Percentiles rank a stretch among this genome's conserved stretches.
phyloP scores from a whole-genome alignment of 2,113 vertebrate genomes.

The Crotophaga sulcirostris region DNA sequence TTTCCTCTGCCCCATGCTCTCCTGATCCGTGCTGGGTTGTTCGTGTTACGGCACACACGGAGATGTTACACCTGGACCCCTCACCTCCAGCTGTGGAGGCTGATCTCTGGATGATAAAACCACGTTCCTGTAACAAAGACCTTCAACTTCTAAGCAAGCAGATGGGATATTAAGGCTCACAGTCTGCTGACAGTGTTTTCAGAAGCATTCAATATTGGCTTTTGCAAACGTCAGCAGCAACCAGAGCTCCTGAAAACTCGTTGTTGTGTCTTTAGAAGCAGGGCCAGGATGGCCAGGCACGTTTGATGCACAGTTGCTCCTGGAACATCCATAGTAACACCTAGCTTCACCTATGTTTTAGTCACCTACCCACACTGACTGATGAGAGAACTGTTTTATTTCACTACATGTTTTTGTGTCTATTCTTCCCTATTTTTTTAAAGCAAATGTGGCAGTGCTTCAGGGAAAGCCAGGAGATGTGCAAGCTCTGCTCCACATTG shows the following conservation, averaged over 20 bases:
- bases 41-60: accelerated
- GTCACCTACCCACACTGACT: neutral
- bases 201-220: neutral
- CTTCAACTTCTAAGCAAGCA: neutral
- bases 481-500: neutral
- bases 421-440: neutral
- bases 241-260: neutral
- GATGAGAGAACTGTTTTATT: neutral
- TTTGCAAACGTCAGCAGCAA: neutral
- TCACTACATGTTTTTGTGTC: accelerated
- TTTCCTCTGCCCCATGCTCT: neutral
- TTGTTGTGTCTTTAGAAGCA: neutral
- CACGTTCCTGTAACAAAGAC: accelerated
- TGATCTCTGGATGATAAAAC: neutral
- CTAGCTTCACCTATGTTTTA: neutral
- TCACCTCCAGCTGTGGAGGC: neutral
- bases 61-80: neutral
- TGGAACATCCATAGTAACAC: neutral
- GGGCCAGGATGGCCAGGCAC: neutral
- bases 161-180: neutral
- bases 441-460: neutral
- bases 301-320: neutral
- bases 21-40: neutral
- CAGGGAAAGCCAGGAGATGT: neutral
- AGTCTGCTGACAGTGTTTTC: neutral